Evolutionary conservation across 2,113 vertebrate species (phyloP).

Genomic region (Chamaea fasciata): DNA sequence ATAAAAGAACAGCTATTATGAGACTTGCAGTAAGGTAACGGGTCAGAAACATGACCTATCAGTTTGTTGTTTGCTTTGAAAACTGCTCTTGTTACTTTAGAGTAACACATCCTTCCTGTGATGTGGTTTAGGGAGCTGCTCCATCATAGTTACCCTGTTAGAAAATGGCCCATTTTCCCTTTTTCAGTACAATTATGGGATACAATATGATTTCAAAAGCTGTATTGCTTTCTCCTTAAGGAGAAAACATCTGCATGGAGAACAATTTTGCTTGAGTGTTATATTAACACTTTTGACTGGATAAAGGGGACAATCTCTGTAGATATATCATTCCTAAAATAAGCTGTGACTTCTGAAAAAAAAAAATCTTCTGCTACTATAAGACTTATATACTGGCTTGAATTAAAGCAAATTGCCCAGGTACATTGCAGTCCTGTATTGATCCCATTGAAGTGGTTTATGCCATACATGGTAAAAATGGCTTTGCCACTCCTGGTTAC

Average conservation of each 20-base stretch:
- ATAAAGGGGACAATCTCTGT: neutral
- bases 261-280: neutral
- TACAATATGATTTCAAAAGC: neutral
- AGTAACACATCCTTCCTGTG: neutral
- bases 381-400: neutral
- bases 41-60: neutral
- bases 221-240: neutral
- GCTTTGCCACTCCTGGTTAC: neutral
- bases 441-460: neutral
- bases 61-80: neutral
- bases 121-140: neutral
- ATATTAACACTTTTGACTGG: neutral
- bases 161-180: neutral
- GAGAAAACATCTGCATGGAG: neutral
- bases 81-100: neutral
- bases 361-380: neutral
- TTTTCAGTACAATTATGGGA: neutral
- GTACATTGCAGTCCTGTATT: neutral
- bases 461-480: conserved; percentile 41
- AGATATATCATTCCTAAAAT: neutral
- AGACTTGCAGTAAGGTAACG: neutral
- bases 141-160: neutral
- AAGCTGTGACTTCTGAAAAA: neutral
- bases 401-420: neutral
- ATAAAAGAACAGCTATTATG: neutral